Conservation (phyloP, 2,113 vertebrate species). For the Empidonax alnorum region DNA sequence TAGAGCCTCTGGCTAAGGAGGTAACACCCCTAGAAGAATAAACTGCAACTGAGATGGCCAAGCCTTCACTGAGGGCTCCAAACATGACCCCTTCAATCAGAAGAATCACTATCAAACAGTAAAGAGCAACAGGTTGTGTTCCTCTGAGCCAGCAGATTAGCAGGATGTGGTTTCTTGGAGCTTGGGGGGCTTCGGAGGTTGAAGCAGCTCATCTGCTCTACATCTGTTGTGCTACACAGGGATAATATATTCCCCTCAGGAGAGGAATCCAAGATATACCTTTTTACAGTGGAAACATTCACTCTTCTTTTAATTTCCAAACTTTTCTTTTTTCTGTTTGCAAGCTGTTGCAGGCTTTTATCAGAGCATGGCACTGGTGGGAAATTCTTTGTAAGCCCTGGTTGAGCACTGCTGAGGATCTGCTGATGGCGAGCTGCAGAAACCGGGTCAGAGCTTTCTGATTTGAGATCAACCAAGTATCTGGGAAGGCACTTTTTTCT, state of each 20-base stretch:
- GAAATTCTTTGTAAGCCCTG: neutral
- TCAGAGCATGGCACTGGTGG: neutral
- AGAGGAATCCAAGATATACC: neutral
- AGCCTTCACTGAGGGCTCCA: rapidly evolving
- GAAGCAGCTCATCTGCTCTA: conserved; percentile 62
- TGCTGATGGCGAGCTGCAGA: neutral
- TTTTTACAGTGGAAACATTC: neutral
- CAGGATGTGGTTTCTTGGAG: neutral
- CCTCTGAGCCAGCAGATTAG: neutral
- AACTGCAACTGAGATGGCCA: neutral
- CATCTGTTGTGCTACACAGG: neutral
- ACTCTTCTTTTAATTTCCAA: neutral
- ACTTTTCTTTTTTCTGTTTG: neutral
- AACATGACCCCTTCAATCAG: conserved; percentile 16
- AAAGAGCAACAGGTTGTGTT: conserved; percentile 15
- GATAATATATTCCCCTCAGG: conserved; percentile 10
- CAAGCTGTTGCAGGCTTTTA: neutral
- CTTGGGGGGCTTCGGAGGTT: neutral
- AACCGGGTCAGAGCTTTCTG: neutral
- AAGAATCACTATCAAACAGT: conserved; percentile 77
- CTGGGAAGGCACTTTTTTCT: neutral
- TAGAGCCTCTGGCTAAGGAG: neutral
- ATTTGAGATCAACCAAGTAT: neutral
- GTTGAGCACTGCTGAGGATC: neutral
- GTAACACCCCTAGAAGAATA: neutral